phyloP scores from a whole-genome alignment of 1,140 invertebrate species.

The Drosophila subpulchrella region DNA sequence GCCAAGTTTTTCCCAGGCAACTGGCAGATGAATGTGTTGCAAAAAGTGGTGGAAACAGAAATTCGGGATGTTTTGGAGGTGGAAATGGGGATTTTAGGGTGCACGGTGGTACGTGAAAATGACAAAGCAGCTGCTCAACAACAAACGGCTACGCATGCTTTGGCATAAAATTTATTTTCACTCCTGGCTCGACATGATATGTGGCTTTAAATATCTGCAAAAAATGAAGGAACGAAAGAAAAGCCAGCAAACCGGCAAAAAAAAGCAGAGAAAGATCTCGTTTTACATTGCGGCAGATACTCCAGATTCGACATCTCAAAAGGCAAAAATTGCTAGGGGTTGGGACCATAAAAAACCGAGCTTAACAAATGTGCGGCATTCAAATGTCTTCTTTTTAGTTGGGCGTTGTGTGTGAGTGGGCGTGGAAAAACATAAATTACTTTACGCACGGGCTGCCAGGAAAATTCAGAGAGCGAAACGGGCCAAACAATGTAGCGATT shows the following conservation, averaged over 20 bases:
- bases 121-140: slow-evolving; percentile 77
- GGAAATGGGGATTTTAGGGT: slow-evolving; percentile 13
- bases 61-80: slow-evolving; percentile 5
- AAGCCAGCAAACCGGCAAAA: slow-evolving; percentile 19
- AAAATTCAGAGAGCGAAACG: slow-evolving; percentile 17
- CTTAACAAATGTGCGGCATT: slow-evolving; percentile 68
- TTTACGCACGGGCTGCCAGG: slow-evolving; percentile 62
- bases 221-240: slow-evolving; percentile 8
- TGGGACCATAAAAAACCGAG: slow-evolving; percentile 15
- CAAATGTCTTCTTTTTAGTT: slow-evolving; percentile 74
- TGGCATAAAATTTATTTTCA: slow-evolving; percentile 76
- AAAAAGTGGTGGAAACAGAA: not conserved
- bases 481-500: slow-evolving; percentile 59
- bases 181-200: slow-evolving; percentile 60
- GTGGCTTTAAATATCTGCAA: slow-evolving; percentile 66
- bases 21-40: slow-evolving; percentile 61
- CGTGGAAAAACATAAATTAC: slow-evolving; percentile 70
- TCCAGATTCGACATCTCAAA: slow-evolving; percentile 64
- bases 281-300: slow-evolving; percentile 53
- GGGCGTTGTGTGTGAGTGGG: slow-evolving; percentile 30
- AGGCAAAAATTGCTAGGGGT: slow-evolving; percentile 20
- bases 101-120: slow-evolving; percentile 66
- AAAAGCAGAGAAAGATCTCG: slow-evolving; percentile 35
- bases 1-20: slow-evolving; percentile 47
- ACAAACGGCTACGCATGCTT: slow-evolving; percentile 69